A percentile compares a stretch with the other conserved stretches of the same genome.
These are phyloP conservation scores for Lophius piscatorius DNA, from an alignment of 2,113 vertebrate genomes.

Conservation along the genomic window DNA sequence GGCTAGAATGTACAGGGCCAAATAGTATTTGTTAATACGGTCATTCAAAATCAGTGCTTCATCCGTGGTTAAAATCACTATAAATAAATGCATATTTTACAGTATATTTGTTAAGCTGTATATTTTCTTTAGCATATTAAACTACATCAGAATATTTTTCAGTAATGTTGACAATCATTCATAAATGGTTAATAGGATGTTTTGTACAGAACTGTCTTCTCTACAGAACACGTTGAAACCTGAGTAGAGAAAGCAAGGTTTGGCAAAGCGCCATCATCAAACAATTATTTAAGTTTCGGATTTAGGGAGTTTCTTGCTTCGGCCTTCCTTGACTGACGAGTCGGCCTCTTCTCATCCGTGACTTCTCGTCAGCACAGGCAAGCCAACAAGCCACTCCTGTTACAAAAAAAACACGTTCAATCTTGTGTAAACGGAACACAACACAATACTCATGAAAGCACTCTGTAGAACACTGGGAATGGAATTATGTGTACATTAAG, in stretches of 20 bases:
- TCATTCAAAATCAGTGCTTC: no score
- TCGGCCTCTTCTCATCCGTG: background rate
- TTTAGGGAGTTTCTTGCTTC: conserved; percentile 23
- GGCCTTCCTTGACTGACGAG: conserved; percentile 16
- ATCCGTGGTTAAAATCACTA: conserved; percentile 54
- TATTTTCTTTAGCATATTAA: no score
- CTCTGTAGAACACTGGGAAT: no score
- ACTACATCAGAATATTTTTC: no score
- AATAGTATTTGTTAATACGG: no score
- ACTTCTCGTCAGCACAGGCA: conserved; percentile 2
- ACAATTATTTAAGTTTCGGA: background rate
- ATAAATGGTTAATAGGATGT: conserved; percentile 2
- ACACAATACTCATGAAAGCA: no score
- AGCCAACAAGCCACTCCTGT: conserved; percentile 18
- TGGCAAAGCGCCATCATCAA: background rate
- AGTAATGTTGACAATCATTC: background rate
- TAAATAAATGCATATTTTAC: conserved; percentile 80
- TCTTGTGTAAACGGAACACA: no score
- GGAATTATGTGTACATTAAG: no score
- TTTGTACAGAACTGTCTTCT: background rate
- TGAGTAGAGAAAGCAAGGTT: conserved; percentile 1
- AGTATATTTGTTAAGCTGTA: conserved; percentile 47
- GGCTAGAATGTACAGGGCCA: no score
- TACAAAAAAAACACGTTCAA: background rate
- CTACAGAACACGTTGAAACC: conserved; percentile 8